A percentile compares a stretch with the other conserved stretches of the same genome.
phyloP scores from a whole-genome alignment of 2,888 invertebrate species.

The Vannuccia rotundouncinata region DNA sequence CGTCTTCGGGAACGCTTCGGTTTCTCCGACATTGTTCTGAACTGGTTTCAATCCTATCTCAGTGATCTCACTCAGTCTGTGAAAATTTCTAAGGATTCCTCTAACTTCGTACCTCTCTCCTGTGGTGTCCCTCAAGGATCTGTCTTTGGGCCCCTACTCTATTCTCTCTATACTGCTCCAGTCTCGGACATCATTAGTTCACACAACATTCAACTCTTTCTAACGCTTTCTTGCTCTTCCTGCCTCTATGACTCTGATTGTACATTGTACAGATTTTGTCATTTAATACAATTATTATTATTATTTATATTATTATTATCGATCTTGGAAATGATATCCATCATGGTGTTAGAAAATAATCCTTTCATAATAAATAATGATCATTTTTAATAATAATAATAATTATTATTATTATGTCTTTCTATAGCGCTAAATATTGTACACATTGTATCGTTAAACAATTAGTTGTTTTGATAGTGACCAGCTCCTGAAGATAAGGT shows the following conservation, averaged over 20 bases:
- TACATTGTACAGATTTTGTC: no score
- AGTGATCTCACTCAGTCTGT: neutral
- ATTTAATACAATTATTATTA: no score
- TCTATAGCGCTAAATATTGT: no score
- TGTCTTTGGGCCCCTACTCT: conserved; percentile 34
- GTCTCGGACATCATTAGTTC: conserved; percentile 40
- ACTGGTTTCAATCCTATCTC: conserved; percentile 10
- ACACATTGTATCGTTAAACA: conserved; percentile 1
- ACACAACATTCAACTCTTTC: no score
- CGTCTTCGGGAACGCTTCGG: neutral
- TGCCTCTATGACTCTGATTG: no score
- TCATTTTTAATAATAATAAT: no score
- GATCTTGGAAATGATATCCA: no score
- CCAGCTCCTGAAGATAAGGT: conserved; percentile 1
- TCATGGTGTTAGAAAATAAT: no score
- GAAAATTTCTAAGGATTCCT: neutral
- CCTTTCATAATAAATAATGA: no score
- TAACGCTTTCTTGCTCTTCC: no score
- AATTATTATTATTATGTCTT: no score
- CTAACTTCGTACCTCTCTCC: neutral
- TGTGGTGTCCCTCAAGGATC: conserved; percentile 21
- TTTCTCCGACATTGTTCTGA: neutral
- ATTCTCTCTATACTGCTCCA: conserved; percentile 38
- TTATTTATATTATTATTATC: no score
- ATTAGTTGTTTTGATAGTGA: conserved; percentile 1